Percentiles rank a stretch among this genome's conserved stretches.
Evolutionary conservation across 2,888 invertebrate species (phyloP).

Genomic region (Seira sanloemensis): DNA sequence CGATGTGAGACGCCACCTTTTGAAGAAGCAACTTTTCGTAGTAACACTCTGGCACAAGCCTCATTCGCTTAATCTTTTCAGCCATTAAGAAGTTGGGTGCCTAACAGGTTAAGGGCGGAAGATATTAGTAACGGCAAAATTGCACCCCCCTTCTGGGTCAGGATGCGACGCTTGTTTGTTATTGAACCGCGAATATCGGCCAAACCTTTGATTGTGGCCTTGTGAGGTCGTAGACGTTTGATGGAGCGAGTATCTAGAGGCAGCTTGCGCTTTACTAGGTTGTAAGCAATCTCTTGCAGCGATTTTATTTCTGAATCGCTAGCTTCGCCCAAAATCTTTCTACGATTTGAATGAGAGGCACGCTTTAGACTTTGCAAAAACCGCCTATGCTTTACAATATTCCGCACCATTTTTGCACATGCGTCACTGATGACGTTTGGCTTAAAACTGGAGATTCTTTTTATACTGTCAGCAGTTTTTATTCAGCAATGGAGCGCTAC

Average conservation of each 20-base stretch:
- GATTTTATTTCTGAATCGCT: neutral
- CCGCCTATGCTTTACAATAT: neutral
- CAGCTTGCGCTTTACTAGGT: neutral
- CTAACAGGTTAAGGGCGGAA: neutral
- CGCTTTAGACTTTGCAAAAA: neutral
- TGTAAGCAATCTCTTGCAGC: neutral
- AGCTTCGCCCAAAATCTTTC: neutral
- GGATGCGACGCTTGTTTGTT: neutral
- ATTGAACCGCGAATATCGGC: neutral
- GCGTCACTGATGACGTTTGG: no score
- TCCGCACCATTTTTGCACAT: neutral
- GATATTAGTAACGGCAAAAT: neutral
- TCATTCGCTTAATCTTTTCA: neutral
- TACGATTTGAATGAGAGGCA: neutral
- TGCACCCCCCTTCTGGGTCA: neutral
- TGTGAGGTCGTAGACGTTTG: neutral
- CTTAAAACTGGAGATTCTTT: no score
- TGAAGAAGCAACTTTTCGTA: neutral
- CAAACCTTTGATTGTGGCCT: neutral
- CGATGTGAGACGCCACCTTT: neutral
- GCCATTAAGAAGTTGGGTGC: neutral
- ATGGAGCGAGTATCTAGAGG: neutral
- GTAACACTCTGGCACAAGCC: neutral
- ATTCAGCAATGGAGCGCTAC: neutral
- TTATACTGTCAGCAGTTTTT: no score